Conservation (phyloP, 2,797 vertebrate species). For the Yasuhikotakia modesta region DNA sequence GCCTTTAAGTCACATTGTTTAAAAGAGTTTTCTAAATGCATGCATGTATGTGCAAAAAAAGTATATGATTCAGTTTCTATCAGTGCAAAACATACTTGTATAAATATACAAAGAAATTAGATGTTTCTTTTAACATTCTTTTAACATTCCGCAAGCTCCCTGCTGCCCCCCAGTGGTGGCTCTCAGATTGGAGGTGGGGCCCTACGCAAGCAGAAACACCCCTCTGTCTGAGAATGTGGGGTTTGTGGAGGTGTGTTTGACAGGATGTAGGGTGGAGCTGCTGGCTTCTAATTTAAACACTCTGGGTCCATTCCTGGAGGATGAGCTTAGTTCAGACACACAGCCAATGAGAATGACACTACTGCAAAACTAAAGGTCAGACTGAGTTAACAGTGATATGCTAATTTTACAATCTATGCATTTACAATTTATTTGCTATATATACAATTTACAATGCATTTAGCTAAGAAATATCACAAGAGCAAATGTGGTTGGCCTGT, state of each 20-base stretch:
- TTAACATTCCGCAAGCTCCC: slow-evolving; percentile 25
- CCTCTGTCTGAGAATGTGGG: slow-evolving; percentile 79
- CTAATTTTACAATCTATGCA: not conserved
- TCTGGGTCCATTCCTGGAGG: slow-evolving; percentile 92
- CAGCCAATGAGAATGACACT: slow-evolving; percentile 88
- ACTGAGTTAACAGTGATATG: not conserved
- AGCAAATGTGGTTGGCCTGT: no score
- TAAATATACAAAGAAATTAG: no score
- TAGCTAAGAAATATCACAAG: no score
- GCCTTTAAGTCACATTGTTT: no score
- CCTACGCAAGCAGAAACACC: slow-evolving; percentile 74
- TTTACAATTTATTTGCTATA: no score
- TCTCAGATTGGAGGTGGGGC: slow-evolving; percentile 83
- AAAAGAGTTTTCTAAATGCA: no score
- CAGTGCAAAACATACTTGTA: no score
- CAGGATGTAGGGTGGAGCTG: slow-evolving; percentile 78
- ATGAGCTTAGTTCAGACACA: slow-evolving; percentile 85
- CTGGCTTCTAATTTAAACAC: slow-evolving; percentile 83
- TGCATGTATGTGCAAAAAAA: no score
- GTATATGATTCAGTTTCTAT: no score
- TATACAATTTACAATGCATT: no score
- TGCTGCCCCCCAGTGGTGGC: slow-evolving; percentile 69
- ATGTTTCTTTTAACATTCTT: not conserved
- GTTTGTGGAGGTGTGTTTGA: slow-evolving; percentile 81
- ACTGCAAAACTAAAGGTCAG: slow-evolving; percentile 85